phyloP scores from a whole-genome alignment of 2,888 invertebrate species.

The Parnassius glacialis region DNA sequence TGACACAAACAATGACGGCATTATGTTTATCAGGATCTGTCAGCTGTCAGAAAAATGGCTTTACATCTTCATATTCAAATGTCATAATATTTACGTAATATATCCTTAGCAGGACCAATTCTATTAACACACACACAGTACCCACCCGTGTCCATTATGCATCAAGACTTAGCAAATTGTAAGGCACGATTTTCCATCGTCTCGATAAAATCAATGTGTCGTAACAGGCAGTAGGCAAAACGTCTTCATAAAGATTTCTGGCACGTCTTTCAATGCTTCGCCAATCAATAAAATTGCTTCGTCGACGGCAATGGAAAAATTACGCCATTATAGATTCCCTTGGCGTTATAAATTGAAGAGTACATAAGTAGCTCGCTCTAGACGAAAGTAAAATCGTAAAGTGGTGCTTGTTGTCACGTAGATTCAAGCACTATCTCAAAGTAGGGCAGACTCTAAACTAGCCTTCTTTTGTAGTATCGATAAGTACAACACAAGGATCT shows the following conservation, averaged over 20 bases:
- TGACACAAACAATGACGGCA: too few species aligned
- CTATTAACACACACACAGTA: background rate
- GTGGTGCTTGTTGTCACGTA: background rate
- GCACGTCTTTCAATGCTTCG: slow-evolving; percentile 17
- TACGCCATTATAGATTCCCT: slow-evolving; percentile 14
- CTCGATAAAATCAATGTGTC: slow-evolving; percentile 3
- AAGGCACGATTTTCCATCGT: background rate
- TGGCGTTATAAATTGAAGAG: background rate
- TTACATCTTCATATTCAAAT: too few species aligned
- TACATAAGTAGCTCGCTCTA: too few species aligned
- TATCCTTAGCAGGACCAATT: background rate
- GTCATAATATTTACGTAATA: too few species aligned
- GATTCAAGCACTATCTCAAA: background rate
- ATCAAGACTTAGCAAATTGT: background rate
- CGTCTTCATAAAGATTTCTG: slow-evolving; percentile 20
- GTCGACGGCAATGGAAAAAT: slow-evolving; percentile 11
- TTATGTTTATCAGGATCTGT: too few species aligned
- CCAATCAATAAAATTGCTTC: slow-evolving; percentile 21
- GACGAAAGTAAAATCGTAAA: slow-evolving; percentile 1
- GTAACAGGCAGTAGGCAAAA: slow-evolving; percentile 2
- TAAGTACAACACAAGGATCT: background rate
- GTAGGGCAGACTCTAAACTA: too few species aligned
- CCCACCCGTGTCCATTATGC: background rate
- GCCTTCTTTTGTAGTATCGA: too few species aligned
- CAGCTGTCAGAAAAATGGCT: too few species aligned